Conservation (phyloP, 1,140 invertebrate genomes). For the Caenorhabditis elegans region WBcel235 BX284604.4:1004501-1005000, state of each 20-base stretch:
- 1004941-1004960: background rate
- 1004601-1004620: conserved; percentile 14
- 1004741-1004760: no score
- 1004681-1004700: conserved; percentile 38
- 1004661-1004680: background rate
- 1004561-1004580: conserved; percentile 35
- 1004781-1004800: conserved; percentile 6
- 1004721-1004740: conserved; percentile 37
- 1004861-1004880: background rate
- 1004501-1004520: no score
- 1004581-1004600: conserved; percentile 14
- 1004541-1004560: background rate
- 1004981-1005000: no score
- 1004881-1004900: conserved; percentile 30
- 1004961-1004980: no score
- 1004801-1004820: conserved; percentile 20
- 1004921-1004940: background rate
- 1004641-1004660: background rate
- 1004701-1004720: conserved; percentile 10
- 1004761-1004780: background rate
- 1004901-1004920: conserved; percentile 38
- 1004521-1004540: no score
- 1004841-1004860: conserved; percentile 36
- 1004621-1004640: background rate
- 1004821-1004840: background rate